Base-by-base conservation (phyloP, 2,888 invertebrate genomes). In the Melitaea athalia region DNA sequence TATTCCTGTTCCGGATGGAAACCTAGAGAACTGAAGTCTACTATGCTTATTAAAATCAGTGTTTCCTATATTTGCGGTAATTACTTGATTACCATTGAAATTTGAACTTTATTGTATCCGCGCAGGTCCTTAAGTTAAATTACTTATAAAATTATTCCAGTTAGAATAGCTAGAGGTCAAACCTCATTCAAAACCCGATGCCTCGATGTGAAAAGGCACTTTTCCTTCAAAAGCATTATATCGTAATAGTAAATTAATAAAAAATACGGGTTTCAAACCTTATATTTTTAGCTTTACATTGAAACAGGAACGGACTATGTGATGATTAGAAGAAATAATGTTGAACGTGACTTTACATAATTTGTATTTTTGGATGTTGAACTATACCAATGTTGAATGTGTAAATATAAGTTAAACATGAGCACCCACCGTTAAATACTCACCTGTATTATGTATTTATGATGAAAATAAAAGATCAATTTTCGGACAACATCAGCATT, bases 351-450 rank as follows among this genome's bases (percentile, higher is more conserved):
- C 66, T 67, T 67, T 49, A 63, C 53, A 59, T 50, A 43, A 55
- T 24, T 33, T 60, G 45, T 60, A 45, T 57, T 61, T 66, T 63
- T 65, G 45, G 45, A 59, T 50, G 42, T 60, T 33, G 33, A 59
- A 59, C 42, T 63, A 43, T 68, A 55, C 50, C 63, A 64, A 64
- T 33, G 42, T 64, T 65, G 77, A 31, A 64, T 75, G 76, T 85
- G 83, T 82, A 82, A 75, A 80, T 79, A 79, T 76, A 75, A 72
- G 63, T 68, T 73, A 71, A 65, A 24, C 60, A 62, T 78, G 77
- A 79, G 86, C 87, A 83, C 88, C 88, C 88, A 88, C 88, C 88
- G 81, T 71, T 82, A 77, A 79, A 84, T 79, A 81, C 82, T 85
- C 85, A 84, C 82, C 79, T 78, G 72, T 75, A 73, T 78, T 72